A percentile compares a stretch with the other conserved stretches of the same genome.
These are phyloP conservation scores for Turritopsis dohrnii DNA, from an alignment of 30 jellyfish, hydroid and myxozoan genomes.

Conservation along the genomic window DNA sequence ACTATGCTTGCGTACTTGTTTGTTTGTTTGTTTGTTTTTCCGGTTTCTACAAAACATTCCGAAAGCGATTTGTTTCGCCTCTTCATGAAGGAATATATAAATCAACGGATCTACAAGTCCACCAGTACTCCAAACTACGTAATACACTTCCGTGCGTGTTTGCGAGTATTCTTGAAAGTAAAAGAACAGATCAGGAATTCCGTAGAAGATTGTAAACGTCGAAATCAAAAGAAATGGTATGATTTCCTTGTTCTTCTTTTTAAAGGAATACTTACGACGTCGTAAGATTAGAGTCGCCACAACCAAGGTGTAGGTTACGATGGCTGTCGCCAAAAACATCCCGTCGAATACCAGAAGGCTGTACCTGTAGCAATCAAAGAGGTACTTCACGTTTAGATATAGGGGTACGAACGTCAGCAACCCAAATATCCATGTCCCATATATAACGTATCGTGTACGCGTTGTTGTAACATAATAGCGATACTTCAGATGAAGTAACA, in stretches of 20 bases:
- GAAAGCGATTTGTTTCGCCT: not conserved
- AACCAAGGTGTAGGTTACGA: not conserved
- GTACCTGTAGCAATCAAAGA: not conserved
- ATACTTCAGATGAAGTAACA: not conserved
- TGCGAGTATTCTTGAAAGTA: not conserved
- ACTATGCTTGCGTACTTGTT: no score
- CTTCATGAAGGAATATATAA: not conserved
- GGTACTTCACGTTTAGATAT: not conserved
- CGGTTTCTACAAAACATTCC: not conserved
- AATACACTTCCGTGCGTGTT: not conserved
- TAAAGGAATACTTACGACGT: not conserved
- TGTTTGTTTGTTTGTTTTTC: no score
- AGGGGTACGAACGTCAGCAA: not conserved
- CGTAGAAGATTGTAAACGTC: not conserved
- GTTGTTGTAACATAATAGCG: not conserved
- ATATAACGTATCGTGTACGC: not conserved
- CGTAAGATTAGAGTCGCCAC: not conserved
- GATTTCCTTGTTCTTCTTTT: not conserved
- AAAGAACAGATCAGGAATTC: not conserved
- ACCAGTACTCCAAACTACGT: not conserved
- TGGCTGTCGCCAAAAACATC: not conserved
- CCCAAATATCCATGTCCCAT: not conserved
- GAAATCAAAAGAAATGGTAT: not conserved
- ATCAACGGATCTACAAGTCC: not conserved
- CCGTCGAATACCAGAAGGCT: not conserved